Percentiles rank a stretch among this genome's conserved stretches.
phyloP scores from a whole-genome alignment of 2,797 vertebrate genomes.

The Emydoidea blandingii region DNA sequence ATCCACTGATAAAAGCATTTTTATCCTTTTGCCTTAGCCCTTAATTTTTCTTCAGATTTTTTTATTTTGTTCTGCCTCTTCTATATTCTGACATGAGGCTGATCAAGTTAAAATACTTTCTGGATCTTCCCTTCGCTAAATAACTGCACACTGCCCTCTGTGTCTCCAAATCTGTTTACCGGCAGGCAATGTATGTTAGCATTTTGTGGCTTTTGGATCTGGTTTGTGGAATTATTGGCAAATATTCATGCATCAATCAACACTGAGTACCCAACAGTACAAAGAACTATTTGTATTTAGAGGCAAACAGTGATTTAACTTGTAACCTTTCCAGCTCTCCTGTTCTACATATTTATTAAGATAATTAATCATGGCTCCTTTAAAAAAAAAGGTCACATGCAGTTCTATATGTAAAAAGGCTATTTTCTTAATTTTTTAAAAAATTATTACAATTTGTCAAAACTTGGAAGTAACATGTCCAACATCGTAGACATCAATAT shows the following conservation, averaged over 20 bases:
- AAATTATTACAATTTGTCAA: not conserved
- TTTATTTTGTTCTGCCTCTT: slow-evolving; percentile 1
- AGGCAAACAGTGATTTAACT: slow-evolving; percentile 53
- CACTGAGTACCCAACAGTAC: slow-evolving; percentile 27
- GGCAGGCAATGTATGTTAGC: not conserved
- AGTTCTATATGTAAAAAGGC: slow-evolving; percentile 35
- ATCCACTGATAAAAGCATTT: not conserved
- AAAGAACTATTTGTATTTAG: slow-evolving; percentile 52
- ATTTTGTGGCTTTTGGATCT: slow-evolving; percentile 50
- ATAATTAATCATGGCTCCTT: slow-evolving; percentile 53
- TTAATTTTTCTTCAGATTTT: not conserved
- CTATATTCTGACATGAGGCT: not conserved
- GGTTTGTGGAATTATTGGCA: slow-evolving; percentile 68
- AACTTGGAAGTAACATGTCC: slow-evolving; percentile 22
- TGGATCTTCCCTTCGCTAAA: slow-evolving; percentile 16
- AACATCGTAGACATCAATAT: not conserved
- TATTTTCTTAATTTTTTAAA: not conserved
- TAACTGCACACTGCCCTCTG: slow-evolving; percentile 44
- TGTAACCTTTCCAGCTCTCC: slow-evolving; percentile 60
- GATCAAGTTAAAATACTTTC: slow-evolving; percentile 21
- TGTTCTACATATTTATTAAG: slow-evolving; percentile 70
- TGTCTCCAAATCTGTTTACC: slow-evolving; percentile 60
- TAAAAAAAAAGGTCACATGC: slow-evolving; percentile 36
- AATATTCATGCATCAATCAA: slow-evolving; percentile 45
- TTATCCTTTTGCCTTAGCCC: not conserved